A percentile compares a stretch with the other conserved stretches of the same genome.
These are phyloP conservation scores for Hylomyscus alleni DNA, from an alignment of 2,797 vertebrate genomes.

Conservation along the genomic window DNA sequence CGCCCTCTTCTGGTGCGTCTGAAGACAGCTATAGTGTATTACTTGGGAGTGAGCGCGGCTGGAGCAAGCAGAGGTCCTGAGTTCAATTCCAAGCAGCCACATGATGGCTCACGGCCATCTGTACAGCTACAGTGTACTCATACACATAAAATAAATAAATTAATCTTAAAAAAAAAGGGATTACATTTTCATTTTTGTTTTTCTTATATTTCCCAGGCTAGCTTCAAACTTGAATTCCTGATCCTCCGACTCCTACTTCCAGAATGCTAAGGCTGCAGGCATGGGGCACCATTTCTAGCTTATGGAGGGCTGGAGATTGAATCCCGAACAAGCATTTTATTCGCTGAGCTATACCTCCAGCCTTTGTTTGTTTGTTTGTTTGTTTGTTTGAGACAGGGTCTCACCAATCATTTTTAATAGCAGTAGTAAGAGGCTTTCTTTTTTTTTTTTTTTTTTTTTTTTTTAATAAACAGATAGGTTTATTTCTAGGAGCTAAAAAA, in stretches of 20 bases:
- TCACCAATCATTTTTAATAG: conserved; percentile 29
- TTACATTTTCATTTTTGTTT: neutral
- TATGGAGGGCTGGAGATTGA: neutral
- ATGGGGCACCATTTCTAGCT: neutral
- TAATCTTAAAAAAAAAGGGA: too few species aligned
- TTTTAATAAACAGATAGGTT: too few species aligned
- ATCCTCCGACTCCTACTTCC: neutral
- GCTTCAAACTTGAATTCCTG: neutral
- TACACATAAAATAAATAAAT: too few species aligned
- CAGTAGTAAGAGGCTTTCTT: conserved; percentile 52
- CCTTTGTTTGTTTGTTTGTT: neutral
- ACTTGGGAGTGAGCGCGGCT: too few species aligned
- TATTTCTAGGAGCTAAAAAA: too few species aligned
- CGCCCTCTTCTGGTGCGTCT: too few species aligned
- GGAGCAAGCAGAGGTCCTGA: too few species aligned
- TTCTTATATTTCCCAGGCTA: neutral
- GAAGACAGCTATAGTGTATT: too few species aligned
- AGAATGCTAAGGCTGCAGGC: neutral
- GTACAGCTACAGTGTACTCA: too few species aligned
- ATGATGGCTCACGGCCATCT: too few species aligned
- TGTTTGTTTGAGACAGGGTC: neutral
- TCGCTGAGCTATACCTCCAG: neutral
- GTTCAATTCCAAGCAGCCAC: too few species aligned
- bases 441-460: too few species aligned
- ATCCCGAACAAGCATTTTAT: neutral